Evolutionary conservation across 2,888 invertebrate genomes (phyloP).

Genomic region (Koerneria pararmatus): DNA sequence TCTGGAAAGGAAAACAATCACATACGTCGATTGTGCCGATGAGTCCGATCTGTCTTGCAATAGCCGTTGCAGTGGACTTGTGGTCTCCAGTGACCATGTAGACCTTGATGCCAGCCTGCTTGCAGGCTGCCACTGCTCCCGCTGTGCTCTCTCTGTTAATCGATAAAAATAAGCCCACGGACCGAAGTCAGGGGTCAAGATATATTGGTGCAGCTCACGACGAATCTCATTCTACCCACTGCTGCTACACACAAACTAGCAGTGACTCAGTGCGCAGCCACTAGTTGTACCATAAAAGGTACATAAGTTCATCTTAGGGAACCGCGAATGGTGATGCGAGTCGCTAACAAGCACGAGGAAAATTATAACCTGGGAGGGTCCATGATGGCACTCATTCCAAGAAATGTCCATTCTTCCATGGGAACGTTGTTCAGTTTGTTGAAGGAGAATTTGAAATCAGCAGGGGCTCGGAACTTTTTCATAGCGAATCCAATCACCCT

Average conservation of each 20-base stretch:
- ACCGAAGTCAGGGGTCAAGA: not conserved
- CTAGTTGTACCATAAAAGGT: too few relatives aligned
- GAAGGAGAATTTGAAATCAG: conserved; percentile 36
- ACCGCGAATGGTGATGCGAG: not conserved
- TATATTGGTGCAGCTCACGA: too few relatives aligned
- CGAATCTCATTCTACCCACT: too few relatives aligned
- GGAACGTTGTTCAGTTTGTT: conserved; percentile 40
- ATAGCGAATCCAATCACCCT: conserved; percentile 49
- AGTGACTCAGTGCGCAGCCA: too few relatives aligned
- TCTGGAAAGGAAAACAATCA: too few relatives aligned
- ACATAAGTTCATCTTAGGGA: too few relatives aligned
- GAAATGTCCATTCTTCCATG: conserved; percentile 38
- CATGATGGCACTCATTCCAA: conserved; percentile 49
- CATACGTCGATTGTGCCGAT: conserved; percentile 36
- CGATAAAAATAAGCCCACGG: too few relatives aligned
- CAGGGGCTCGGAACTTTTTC: conserved; percentile 40
- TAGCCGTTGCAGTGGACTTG: conserved; percentile 46
- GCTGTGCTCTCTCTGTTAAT: conserved; percentile 40
- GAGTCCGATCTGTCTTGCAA: conserved; percentile 49
- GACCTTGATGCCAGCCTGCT: conserved; percentile 49
- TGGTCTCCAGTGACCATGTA: conserved; percentile 55
- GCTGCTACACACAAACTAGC: too few relatives aligned
- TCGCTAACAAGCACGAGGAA: too few relatives aligned
- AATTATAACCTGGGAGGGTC: conserved; percentile 39
- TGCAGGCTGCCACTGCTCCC: conserved; percentile 42